phyloP scores from a whole-genome alignment of 1,140 invertebrate species.

The Pseudomyrmex sp. region DNA sequence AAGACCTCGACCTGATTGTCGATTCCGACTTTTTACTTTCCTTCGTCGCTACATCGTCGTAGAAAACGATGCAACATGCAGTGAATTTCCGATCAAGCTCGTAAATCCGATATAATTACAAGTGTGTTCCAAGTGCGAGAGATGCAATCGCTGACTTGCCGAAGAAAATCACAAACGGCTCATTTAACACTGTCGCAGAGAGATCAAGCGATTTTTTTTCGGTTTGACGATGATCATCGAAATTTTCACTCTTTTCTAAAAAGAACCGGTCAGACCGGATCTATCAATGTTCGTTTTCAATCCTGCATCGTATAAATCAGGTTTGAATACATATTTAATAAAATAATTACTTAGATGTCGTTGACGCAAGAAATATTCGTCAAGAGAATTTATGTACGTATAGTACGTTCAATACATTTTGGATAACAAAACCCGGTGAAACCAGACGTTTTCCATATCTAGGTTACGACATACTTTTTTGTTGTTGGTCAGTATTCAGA shows the following conservation, averaged over 20 bases:
- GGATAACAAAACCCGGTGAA: conserved; percentile 57
- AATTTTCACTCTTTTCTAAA: conserved; percentile 63
- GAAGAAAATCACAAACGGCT: conserved; percentile 25
- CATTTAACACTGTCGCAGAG: background rate
- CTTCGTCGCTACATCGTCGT: background rate
- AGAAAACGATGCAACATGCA: conserved; percentile 13
- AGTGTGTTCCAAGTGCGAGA: conserved; percentile 20
- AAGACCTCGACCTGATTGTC: conserved; percentile 54
- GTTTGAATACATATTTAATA: background rate
- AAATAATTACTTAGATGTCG: background rate
- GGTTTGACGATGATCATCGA: background rate
- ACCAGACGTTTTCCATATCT: conserved; percentile 62
- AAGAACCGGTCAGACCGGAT: conserved; percentile 52
- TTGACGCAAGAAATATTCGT: background rate
- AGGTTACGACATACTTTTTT: conserved; percentile 74
- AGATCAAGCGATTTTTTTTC: background rate
- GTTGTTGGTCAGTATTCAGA: background rate
- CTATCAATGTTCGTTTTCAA: conserved; percentile 5
- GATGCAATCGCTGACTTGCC: background rate
- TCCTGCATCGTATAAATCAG: background rate
- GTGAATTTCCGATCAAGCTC: background rate
- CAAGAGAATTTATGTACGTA: background rate
- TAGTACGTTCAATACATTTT: background rate
- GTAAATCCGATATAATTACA: conserved; percentile 9
- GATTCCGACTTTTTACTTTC: conserved; percentile 51